A percentile compares a stretch with the other conserved stretches of the same genome.
phyloP scores from a whole-genome alignment of 2,888 invertebrate species.

The Epinotia brunnichana region DNA sequence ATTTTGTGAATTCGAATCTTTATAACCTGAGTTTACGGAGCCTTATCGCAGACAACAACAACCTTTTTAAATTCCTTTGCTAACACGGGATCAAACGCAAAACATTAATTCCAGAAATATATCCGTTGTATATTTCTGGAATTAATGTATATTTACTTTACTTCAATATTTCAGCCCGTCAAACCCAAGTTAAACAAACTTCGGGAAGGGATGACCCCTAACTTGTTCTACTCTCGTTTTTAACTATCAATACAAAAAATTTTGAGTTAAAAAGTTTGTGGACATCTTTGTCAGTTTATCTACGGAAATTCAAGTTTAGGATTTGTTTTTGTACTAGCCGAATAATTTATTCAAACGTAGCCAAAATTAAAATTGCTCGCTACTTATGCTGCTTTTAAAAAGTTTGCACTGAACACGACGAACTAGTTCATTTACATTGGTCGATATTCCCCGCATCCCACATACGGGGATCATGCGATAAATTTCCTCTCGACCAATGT shows the following conservation, averaged over 20 bases:
- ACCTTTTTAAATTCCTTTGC: no score
- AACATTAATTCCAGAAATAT: slow-evolving; percentile 9
- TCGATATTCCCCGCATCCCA: not conserved
- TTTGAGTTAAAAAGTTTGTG: not conserved
- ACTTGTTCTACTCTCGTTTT: not conserved
- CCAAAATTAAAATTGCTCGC: not conserved
- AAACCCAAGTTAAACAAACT: not conserved
- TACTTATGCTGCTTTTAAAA: not conserved
- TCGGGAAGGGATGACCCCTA: not conserved
- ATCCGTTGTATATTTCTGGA: no score
- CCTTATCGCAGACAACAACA: no score
- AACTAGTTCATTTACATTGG: not conserved
- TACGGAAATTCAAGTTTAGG: not conserved
- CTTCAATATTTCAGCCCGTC: not conserved
- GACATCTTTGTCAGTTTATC: not conserved
- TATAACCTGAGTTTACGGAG: no score
- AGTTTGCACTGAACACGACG: no score
- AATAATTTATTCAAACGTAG: no score
- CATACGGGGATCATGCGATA: not conserved
- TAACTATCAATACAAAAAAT: not conserved
- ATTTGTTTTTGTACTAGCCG: not conserved
- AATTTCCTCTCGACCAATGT: not conserved
- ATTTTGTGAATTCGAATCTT: no score
- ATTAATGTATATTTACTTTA: slow-evolving; percentile 16
- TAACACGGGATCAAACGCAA: slow-evolving; percentile 14